Evolutionary conservation across 2,888 invertebrate genomes (phyloP), one percentile per base, ranked within the genome.

Genomic region (Carabus problematicus): DNA sequence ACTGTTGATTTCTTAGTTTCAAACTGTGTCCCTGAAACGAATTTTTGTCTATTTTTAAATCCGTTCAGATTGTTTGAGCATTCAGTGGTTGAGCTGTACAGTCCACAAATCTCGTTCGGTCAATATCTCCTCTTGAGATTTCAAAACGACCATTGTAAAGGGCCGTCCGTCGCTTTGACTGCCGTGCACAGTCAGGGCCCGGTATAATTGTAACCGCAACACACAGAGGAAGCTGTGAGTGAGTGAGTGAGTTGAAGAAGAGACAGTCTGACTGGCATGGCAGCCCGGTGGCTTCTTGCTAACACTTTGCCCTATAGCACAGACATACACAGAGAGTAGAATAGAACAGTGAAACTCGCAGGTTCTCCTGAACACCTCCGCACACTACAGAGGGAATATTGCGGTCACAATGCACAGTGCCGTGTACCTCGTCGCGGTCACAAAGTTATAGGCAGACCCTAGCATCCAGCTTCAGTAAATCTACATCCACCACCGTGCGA

Each of bases 191-290:
- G 49, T 59, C 67, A 59, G 40, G 60, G 60, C 59, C 67, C 67
- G 59, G 67, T 67, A 67, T 67, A 67, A 67, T 67, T 67, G 67
- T 67, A 67, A 67, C 67, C 67, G 59, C 67, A 67, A 41, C 59
- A 55, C 14, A 18, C n/a, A 14, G 45, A 45, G 45, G 3, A 7
- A 11, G 52, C 19, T 16, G 52, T 42, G 59, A 16, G 49, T 29
- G 29, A 29, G 29, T 29, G 29, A 29, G 29, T 29, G 29, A 29
- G 29, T 29, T 29, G 29, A 29, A 29, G 29, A 29, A 29, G 29
- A 29, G 29, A 29, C 29, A 29, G 29, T 6, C 6, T 66, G 66
- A 66, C 66, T 66, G 66, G 47, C 58, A 66, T 58, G 58, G 59
- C 16, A 16, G 52, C 29, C 29, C 29, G 29, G 29, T 7, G 52